Percentiles rank a stretch among this genome's conserved stretches.
phyloP scores from a whole-genome alignment of 2,113 vertebrate genomes.

The Pelecanoides urinatrix region DNA sequence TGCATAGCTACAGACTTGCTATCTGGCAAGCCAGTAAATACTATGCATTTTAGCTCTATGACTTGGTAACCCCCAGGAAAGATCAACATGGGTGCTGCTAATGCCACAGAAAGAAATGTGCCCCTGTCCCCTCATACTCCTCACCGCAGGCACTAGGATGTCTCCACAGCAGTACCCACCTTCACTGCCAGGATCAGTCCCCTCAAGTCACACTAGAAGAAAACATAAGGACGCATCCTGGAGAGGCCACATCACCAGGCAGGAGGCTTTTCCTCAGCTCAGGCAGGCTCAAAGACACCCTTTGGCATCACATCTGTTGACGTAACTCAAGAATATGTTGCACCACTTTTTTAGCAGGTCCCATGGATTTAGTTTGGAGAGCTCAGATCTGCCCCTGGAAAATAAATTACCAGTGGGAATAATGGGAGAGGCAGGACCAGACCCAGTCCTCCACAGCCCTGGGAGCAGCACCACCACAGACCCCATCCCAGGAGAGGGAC shows the following conservation, averaged over 20 bases:
- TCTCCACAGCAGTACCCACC: neutral
- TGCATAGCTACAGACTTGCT: neutral
- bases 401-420: neutral
- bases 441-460: neutral
- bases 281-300: neutral
- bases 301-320: neutral
- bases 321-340: rapidly evolving
- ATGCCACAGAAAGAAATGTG: rapidly evolving
- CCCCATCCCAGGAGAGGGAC: neutral
- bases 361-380: neutral
- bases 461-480: neutral
- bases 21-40: neutral
- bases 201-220: neutral
- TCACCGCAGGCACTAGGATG: neutral
- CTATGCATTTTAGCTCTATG: neutral
- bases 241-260: neutral
- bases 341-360: neutral
- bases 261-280: neutral
- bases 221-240: neutral
- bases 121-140: neutral
- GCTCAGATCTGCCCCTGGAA: neutral
- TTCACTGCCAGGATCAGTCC: neutral
- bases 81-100: rapidly evolving
- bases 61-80: neutral
- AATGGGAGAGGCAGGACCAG: neutral